A percentile compares a stretch with the other conserved stretches of the same genome.
These are phyloP conservation scores for Perca fluviatilis DNA, from an alignment of 2,113 vertebrate genomes.

Conservation along the genomic window DNA sequence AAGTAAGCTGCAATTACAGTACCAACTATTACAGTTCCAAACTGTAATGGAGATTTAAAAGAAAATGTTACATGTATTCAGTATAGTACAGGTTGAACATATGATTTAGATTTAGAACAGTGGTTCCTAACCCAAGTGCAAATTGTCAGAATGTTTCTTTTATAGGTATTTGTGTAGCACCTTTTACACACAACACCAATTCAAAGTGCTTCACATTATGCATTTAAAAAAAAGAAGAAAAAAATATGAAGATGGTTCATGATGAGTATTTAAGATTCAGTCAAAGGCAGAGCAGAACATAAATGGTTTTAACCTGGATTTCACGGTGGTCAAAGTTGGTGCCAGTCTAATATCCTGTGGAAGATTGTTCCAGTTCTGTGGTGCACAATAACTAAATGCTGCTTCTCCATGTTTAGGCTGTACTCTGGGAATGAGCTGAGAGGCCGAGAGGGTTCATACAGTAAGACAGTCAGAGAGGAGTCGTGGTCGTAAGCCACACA, in stretches of 20 bases:
- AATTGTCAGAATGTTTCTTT: neutral
- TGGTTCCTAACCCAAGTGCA: neutral
- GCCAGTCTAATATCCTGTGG: neutral
- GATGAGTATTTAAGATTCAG: neutral
- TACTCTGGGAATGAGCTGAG: neutral
- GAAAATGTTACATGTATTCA: slow-evolving; percentile 24
- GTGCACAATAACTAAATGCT: no score
- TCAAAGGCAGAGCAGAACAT: neutral
- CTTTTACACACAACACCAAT: neutral
- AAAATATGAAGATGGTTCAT: neutral
- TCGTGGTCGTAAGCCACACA: neutral
- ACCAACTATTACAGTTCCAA: neutral
- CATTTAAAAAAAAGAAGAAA: no score
- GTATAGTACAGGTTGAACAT: neutral
- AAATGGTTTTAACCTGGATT: neutral
- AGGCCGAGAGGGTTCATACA: neutral
- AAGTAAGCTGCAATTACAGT: slow-evolving; percentile 14
- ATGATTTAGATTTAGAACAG: neutral
- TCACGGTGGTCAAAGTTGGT: neutral
- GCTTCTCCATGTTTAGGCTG: neutral
- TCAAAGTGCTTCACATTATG: neutral
- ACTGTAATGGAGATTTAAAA: neutral
- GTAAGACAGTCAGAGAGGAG: neutral
- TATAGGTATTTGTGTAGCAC: neutral
- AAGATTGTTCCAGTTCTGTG: neutral